These are phyloP conservation scores for Halictus ligatus DNA, from an alignment of 2,888 invertebrate species.

Conservation along the genomic window DNA sequence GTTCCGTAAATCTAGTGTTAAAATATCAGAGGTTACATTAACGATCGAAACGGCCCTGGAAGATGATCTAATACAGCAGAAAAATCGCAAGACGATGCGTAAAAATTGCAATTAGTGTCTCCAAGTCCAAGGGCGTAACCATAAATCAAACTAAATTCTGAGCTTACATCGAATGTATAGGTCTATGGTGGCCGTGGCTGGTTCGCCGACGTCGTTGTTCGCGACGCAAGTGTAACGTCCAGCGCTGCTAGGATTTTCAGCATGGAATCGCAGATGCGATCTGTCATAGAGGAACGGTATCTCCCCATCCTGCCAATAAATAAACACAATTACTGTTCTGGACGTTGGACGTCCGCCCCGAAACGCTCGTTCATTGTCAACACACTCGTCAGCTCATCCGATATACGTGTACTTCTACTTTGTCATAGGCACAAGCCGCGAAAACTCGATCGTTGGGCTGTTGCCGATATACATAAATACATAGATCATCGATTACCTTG, in stretches of 20 bases:
- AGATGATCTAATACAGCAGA: background rate
- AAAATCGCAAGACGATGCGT: background rate
- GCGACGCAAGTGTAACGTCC: conserved; percentile 91
- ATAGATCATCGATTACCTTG: conserved; percentile 82
- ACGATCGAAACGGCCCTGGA: background rate
- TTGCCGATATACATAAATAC: background rate
- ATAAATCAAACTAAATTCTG: background rate
- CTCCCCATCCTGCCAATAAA: conserved; percentile 86
- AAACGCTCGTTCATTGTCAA: background rate
- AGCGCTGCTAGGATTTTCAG: conserved; percentile 88
- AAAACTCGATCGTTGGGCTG: background rate
- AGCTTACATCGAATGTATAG: conserved; percentile 90
- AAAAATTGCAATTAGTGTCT: background rate
- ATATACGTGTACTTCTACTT: background rate
- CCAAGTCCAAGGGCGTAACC: background rate
- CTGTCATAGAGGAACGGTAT: conserved; percentile 87
- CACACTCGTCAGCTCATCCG: background rate
- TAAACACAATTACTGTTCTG: conserved; percentile 18
- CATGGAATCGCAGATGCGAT: conserved; percentile 87
- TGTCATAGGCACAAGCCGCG: background rate
- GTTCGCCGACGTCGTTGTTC: conserved; percentile 90
- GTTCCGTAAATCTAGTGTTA: too few species aligned
- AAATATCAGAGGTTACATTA: background rate
- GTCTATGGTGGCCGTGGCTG: conserved; percentile 88
- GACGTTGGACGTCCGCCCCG: background rate